These are phyloP conservation scores for Metopia argyrocephala DNA, from an alignment of 2,888 invertebrate genomes.

Conservation along the genomic window DNA sequence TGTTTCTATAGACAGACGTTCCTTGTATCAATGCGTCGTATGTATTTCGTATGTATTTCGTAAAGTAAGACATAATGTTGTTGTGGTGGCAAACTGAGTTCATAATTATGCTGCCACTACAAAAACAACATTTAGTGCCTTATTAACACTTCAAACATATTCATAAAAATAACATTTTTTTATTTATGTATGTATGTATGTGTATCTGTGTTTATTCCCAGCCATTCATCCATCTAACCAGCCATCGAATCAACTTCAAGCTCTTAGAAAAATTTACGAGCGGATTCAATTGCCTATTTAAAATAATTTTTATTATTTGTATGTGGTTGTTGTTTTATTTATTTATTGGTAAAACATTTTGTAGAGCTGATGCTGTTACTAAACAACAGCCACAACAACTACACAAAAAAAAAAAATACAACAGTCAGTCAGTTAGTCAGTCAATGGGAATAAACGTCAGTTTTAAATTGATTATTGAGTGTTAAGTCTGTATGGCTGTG, in stretches of 20 bases:
- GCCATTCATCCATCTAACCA: background rate
- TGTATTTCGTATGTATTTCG: no score
- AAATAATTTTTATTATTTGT: constrained; percentile 17
- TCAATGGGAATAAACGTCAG: no score
- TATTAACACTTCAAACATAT: constrained; percentile 59
- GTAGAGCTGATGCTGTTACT: background rate
- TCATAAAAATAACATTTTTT: constrained; percentile 43
- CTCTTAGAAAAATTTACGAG: constrained; percentile 37
- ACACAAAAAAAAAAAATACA: background rate
- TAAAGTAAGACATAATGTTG: background rate
- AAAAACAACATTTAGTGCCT: constrained; percentile 41
- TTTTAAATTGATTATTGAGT: constrained; percentile 2
- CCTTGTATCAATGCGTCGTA: background rate
- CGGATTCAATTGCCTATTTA: constrained; percentile 45
- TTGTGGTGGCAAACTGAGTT: background rate
- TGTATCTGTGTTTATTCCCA: background rate
- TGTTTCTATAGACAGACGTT: background rate
- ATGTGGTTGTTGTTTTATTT: background rate
- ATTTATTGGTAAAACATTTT: constrained; percentile 43
- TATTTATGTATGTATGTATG: background rate
- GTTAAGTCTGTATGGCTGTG: background rate
- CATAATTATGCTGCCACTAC: background rate
- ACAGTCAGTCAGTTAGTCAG: background rate
- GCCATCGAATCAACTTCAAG: background rate
- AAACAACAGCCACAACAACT: background rate